Conservation (phyloP, 1,140 invertebrate genomes). For the Ruditapes philippinarum region DNA sequence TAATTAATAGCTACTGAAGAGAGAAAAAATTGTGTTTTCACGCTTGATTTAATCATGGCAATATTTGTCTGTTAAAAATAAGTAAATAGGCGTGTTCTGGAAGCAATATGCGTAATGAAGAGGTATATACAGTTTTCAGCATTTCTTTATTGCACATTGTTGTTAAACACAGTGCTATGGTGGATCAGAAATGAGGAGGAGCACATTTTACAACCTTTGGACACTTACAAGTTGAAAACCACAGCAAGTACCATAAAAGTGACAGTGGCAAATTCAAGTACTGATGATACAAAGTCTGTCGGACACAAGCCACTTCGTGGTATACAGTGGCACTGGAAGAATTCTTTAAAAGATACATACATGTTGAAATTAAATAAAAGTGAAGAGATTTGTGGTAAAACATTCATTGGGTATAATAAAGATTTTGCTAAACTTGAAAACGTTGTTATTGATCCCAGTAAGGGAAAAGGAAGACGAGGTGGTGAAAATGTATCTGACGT, state of each 20-base stretch:
- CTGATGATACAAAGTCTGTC: not conserved
- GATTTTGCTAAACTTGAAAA: constrained; percentile 71
- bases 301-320: no score
- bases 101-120: no score
- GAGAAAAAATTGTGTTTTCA: no score
- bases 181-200: not conserved
- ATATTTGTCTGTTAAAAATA: no score
- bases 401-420: constrained; percentile 66
- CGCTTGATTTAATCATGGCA: no score
- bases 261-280: not conserved
- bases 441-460: constrained; percentile 67
- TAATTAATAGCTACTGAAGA: no score
- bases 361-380: not conserved
- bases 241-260: no score
- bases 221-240: no score
- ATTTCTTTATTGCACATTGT: not conserved
- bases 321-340: not conserved
- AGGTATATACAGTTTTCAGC: not conserved
- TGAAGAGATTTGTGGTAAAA: constrained; percentile 32
- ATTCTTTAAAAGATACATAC: no score
- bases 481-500: constrained; percentile 80
- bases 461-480: constrained; percentile 63
- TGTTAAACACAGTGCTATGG: not conserved
- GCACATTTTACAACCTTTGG: no score
- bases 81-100: no score